Evolutionary conservation across 2,888 invertebrate genomes (phyloP).

Genomic region (Thyatira batis): DNA sequence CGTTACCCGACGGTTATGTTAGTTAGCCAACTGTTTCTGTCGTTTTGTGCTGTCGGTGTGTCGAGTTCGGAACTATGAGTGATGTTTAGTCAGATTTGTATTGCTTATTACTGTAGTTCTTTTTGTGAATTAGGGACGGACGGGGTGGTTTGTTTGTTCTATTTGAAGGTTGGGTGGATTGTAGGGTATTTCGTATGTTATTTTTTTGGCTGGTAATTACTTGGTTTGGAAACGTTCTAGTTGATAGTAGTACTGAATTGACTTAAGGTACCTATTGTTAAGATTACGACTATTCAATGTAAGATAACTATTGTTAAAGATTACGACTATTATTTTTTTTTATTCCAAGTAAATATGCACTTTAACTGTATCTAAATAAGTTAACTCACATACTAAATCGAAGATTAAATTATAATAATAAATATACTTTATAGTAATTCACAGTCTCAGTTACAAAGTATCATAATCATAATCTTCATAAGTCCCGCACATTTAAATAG

Average conservation of each 20-base stretch:
- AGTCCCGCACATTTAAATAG: slow-evolving; percentile 9
- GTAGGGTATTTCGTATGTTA: not conserved
- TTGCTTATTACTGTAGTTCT: not conserved
- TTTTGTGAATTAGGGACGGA: not conserved
- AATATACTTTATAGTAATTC: too few species aligned
- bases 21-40: slow-evolving; percentile 42
- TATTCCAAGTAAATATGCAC: too few species aligned
- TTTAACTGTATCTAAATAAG: too few species aligned
- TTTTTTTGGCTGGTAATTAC: not conserved
- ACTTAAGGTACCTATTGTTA: too few species aligned
- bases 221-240: not conserved
- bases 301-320: too few species aligned
- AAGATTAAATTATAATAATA: too few species aligned
- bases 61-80: slow-evolving; percentile 26
- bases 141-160: not conserved
- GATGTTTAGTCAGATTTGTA: slow-evolving; percentile 15
- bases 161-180: not conserved
- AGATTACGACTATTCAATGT: too few species aligned
- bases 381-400: too few species aligned
- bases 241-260: too few species aligned
- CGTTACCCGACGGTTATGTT: slow-evolving; percentile 32
- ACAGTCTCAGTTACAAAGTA: too few species aligned
- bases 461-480: not conserved
- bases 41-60: slow-evolving; percentile 43
- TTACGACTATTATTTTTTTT: too few species aligned